Evolutionary conservation across 2,797 vertebrate genomes (phyloP).

Genomic region (Mus spretus): DNA sequence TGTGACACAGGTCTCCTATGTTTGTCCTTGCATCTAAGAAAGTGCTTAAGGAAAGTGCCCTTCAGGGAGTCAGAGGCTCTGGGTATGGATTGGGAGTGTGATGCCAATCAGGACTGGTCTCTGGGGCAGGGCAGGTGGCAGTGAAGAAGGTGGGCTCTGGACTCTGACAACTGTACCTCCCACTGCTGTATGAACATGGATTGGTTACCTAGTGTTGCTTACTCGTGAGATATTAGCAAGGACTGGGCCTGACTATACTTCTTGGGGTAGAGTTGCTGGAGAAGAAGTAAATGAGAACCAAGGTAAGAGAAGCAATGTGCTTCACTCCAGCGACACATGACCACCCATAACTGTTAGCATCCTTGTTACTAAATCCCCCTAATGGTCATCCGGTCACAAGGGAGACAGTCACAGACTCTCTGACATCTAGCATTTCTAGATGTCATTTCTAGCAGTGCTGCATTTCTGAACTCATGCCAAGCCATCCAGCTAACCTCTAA

Average conservation of each 20-base stretch:
- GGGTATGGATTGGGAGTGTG: neutral
- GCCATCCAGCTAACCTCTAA: neutral
- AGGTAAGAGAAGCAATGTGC: neutral
- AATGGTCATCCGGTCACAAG: neutral
- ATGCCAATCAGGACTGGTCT: neutral
- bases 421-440: neutral
- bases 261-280: neutral
- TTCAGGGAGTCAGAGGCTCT: neutral
- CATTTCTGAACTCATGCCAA: neutral
- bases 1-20: neutral
- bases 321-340: neutral
- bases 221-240: neutral
- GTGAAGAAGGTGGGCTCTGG: neutral
- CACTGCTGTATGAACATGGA: too few species aligned
- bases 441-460: neutral
- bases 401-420: neutral
- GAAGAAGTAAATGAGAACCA: neutral
- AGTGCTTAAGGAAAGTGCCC: neutral
- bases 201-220: neutral
- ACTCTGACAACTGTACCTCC: neutral
- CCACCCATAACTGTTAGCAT: neutral
- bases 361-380: neutral
- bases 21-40: neutral
- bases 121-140: neutral
- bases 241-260: neutral